Base-by-base conservation (phyloP, 1,140 invertebrate species). In the Cephus cinctus region DNA sequence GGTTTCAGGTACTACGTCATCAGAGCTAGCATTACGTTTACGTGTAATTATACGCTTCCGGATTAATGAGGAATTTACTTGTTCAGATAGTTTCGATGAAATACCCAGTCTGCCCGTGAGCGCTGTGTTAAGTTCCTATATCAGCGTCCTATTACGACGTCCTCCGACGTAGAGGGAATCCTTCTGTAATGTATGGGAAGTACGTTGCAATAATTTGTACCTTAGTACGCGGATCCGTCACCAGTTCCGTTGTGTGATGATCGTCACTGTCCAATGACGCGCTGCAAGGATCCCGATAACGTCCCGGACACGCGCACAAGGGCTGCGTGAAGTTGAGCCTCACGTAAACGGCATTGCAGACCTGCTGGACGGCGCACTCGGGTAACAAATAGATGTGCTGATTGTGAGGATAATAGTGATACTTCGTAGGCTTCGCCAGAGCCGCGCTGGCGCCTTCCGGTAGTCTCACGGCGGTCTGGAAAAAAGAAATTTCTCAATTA, bases 401-500 rank as follows among this genome's bases (percentile, higher is more conserved):
- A 76, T 94, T 93, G 77, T 93, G 91, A n/a, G 90, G 90, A 73
- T 92, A 93, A 77, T 92, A 93, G 69, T 94, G 90, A 77, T 94
- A 93, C 78, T 92, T 93, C 27, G 90, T 93, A 3, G 90, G 89
- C 69, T 92, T 92, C 18, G 84, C 82, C 19, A 85, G 69, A 30
- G 85, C 84, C 20, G 73, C 73, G 38, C 83, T 82, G 2, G 84
- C 85, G 21, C 83, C 83, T 53, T 83, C 86, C 63, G 86, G 86
- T 64, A 86, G 74, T 57, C 86, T 81, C 56, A 86, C 80, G 52
- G 86, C 69, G 32, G 75, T 87, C 87, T 88, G 82, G 58, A 82
- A 87, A 56, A 25, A n/a, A n/a, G n/a, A n/a, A n/a, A n/a, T n/a
- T n/a, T n/a, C n/a, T n/a, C n/a, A n/a, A n/a, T n/a, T n/a, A n/a